Evolutionary conservation across 2,888 invertebrate species (phyloP), one percentile per base, ranked within the genome.

Genomic region (Xiphydria camelus): DNA sequence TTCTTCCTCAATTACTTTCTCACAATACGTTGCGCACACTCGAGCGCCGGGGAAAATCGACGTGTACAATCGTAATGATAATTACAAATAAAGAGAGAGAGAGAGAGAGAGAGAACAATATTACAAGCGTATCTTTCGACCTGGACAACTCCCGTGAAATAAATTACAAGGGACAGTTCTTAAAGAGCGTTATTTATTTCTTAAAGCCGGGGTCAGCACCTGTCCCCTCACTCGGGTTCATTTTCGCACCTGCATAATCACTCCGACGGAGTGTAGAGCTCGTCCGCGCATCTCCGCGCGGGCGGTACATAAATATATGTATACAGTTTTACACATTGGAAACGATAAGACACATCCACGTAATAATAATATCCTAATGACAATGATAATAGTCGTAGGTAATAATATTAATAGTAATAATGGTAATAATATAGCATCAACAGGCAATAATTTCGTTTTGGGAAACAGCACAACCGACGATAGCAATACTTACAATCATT

Each of bases 341-440:
- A 41, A 50, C 15, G 41, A 47, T 33, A 37, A 51, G 37, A 46
- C 37, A 40, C 35, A 41, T 37, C 25, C 18, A 19, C 22, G 36
- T 12, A 22, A 32, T 37, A 33, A 39, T 36, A 18, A 17, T 36
- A 32, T 44, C 33, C 36, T 21, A 31, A 10, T 18, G 14, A 34
- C 32, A 14, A 40, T 36, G 23, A 47, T 25, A 37, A 36, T 41
- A 26, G 26, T 22, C 23, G 17, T 44, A 35, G 40, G 43, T 48
- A 32, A 31, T 20, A 47, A 38, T 41, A 47, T 41, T 20, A 22
- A 29, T 37, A 21, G 23, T 36, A 39, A 29, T 53, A 47, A 66
- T 68, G 66, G 66, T 68, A 67, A 57, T 65, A 62, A 64, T 61
- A 59, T 68, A 67, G 59, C 62, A 57, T 64, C 61, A 56, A 61